Base-by-base conservation (phyloP, 2,797 vertebrate genomes). In the Phylloscopus collybita region DNA sequence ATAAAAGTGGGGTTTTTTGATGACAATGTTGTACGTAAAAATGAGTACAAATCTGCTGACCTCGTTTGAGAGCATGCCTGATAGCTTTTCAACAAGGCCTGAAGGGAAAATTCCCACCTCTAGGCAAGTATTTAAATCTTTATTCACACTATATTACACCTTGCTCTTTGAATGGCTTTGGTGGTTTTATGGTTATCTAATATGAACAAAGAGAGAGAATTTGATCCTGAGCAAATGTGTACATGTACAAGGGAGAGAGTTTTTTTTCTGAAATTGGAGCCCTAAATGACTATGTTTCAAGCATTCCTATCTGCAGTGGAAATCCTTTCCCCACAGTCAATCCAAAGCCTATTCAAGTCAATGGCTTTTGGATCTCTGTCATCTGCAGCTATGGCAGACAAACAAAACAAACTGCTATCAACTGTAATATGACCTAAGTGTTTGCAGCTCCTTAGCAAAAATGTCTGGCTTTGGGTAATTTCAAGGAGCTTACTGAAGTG, bases 401-500 rank as follows among this genome's bases (percentile, higher is more conserved):
- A 97, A 94, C 71, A 96, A 93, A 93, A 93, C 90, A 95, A 94
- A 93, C 73, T 65, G 69, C 79, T 80, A 90, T 93, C 91, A 69
- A 53, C 73, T 91, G 95, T 94, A 97, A 97, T 65, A 80, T 44
- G 92, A 98, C 42, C 95, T 82, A 86, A 73, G 67, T 90, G 80
- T 65, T 75, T 70, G 81, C 80, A 95, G 73, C 71, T 75, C 56
- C 36, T 80, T 44, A 93, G 40, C 34, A 82, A 92, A 73, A 53
- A 60, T 3, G 2, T 76, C 64, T 94, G 70, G 47, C 73, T 92
- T 94, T 94, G 61, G 59, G 32, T 72, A 21, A 86, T 95, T 95
- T 94, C 62, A 93, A 95, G 96, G 32, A 96, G 47, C 65, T 91
- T 90, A 78, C 66, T 91, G 79, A 95, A 83, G 29, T 90, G 40